Evolutionary conservation across 2,797 vertebrate genomes (phyloP), one percentile per base, ranked within the genome.

Genomic region (Microctenopoma steveboyesi): DNA sequence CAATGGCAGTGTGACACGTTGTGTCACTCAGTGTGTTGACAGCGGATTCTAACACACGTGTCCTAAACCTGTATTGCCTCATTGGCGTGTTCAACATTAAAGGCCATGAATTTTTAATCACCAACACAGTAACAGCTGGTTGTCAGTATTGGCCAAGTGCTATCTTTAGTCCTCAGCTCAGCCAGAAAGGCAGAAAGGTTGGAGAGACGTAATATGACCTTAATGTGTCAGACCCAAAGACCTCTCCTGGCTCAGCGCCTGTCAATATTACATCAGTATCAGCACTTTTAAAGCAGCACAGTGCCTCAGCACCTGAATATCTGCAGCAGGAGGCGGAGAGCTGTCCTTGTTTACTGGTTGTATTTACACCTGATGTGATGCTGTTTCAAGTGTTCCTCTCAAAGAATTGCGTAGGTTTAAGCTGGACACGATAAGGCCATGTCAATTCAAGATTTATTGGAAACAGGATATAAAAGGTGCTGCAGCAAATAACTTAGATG

Each of bases 101-200:
- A 83, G 65, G 15, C 13, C 88, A 91, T 93, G 82, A 69, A 93
- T 93, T 65, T 91, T 92, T 93, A 85, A 93, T 90, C 54, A 47
- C 14, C 53, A 54, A 83, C 85, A 70, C 43, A 52, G 67, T 49
- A 76, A 66, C 68, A 84, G 53, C 73, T 35, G 65, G 83, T 48
- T 66, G 28, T 59, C 62, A 50, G 48, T 70, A 67, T 80, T 63
- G 67, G 84, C 77, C 43, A 14, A 40, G 70, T 25, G 74, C 90
- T 93, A 92, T 93, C 62, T 89, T 91, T 92, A 90, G 91, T 65
- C 2, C 58, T 40, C 2, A 0, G 60, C 73, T 68, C 61, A 35
- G 86, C 63, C 72, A 59, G 59, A 77, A 50, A 55, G 61, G 79
- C 76, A 62, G 64, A 72, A 66, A 56, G 78, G 84, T 76, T 82